Conservation (phyloP, 2,888 invertebrate species). For the Andrena chrysosceles region DNA sequence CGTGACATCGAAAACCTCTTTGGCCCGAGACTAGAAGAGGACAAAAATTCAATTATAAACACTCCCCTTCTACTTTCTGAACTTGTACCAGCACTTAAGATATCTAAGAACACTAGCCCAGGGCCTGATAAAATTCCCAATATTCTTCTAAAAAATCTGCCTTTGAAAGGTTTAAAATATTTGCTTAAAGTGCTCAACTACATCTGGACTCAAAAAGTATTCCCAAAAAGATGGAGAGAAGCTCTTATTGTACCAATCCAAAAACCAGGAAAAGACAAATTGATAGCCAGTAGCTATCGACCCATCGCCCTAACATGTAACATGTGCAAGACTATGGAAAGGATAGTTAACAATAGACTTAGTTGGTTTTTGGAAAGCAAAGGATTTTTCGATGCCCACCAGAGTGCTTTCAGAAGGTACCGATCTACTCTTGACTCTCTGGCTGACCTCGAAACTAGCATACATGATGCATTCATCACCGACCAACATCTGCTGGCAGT, state of each 20-base stretch:
- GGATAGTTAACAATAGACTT: slow-evolving; percentile 49
- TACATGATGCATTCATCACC: slow-evolving; percentile 42
- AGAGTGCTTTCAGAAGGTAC: slow-evolving; percentile 51
- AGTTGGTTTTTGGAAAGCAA: slow-evolving; percentile 45
- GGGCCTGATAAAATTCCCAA: slow-evolving; percentile 60
- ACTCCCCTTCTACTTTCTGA: background rate
- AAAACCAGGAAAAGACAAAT: slow-evolving; percentile 44
- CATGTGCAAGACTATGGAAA: slow-evolving; percentile 52
- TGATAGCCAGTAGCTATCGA: slow-evolving; percentile 35
- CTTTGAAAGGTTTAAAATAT: background rate
- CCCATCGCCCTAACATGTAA: slow-evolving; percentile 54
- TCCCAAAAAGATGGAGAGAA: slow-evolving; percentile 37
- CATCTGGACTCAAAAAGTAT: slow-evolving; percentile 1
- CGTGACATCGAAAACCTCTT: background rate
- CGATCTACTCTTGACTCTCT: slow-evolving; percentile 45
- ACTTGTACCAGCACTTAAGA: background rate
- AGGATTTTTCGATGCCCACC: slow-evolving; percentile 21
- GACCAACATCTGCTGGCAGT: slow-evolving; percentile 38
- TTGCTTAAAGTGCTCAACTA: slow-evolving; percentile 43
- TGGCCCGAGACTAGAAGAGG: background rate
- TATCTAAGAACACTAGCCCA: slow-evolving; percentile 37
- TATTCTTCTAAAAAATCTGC: slow-evolving; percentile 35
- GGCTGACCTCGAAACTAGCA: slow-evolving; percentile 29
- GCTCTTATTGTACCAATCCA: slow-evolving; percentile 47
- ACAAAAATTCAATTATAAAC: background rate